phyloP scores from a whole-genome alignment of 1,140 invertebrate species.

The Liolophura sinensis region DNA sequence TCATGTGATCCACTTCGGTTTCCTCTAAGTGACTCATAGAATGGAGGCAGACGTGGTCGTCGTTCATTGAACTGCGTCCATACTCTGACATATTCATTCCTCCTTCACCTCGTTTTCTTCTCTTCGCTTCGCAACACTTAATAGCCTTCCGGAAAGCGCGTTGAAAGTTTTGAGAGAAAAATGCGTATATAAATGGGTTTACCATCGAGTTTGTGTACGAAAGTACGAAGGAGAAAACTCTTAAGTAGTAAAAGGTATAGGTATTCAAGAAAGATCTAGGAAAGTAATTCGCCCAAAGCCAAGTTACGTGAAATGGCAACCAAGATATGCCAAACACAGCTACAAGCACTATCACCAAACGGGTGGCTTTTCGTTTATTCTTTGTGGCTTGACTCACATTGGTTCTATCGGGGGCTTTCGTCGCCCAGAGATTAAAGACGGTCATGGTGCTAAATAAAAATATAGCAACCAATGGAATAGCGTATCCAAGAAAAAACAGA shows the following conservation, averaged over 20 bases:
- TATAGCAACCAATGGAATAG: slow-evolving; percentile 82
- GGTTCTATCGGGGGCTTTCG: slow-evolving; percentile 13
- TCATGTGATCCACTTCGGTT: too few relatives aligned
- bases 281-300: slow-evolving; percentile 52
- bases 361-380: slow-evolving; percentile 83
- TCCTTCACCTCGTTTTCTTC: too few relatives aligned
- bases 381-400: slow-evolving; percentile 45
- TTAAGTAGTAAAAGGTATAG: slow-evolving; percentile 67
- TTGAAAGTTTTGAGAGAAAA: slow-evolving; percentile 91
- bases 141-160: too few relatives aligned
- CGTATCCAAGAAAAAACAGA: slow-evolving; percentile 62
- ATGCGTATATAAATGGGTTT: slow-evolving; percentile 93
- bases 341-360: slow-evolving; percentile 89
- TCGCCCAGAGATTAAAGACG: slow-evolving; percentile 82
- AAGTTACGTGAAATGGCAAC: slow-evolving; percentile 80
- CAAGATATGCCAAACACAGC: slow-evolving; percentile 90
- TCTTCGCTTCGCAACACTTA: too few relatives aligned
- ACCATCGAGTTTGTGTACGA: slow-evolving; percentile 92
- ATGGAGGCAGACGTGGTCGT: too few relatives aligned
- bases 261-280: slow-evolving; percentile 11
- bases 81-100: too few relatives aligned
- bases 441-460: slow-evolving; percentile 85
- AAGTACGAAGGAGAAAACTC: slow-evolving; percentile 82
- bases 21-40: too few relatives aligned
- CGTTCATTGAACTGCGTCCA: too few relatives aligned